A percentile compares a stretch with the other conserved stretches of the same genome.
phyloP scores from a whole-genome alignment of 1,140 invertebrate species.

The Asobara japonica region DNA sequence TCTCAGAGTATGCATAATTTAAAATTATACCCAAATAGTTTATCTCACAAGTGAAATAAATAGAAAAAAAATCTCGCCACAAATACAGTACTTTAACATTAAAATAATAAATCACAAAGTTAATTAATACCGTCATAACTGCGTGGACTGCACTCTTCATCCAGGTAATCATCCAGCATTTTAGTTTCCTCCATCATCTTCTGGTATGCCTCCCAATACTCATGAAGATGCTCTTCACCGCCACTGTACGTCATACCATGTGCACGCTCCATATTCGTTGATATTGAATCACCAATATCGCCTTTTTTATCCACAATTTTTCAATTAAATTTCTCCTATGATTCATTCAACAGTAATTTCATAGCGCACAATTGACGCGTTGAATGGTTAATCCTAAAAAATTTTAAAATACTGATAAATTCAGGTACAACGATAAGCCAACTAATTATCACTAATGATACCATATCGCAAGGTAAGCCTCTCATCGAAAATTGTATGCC shows the following conservation, averaged over 20 bases:
- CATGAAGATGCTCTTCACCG: conserved; percentile 61
- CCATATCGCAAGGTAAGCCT: neutral
- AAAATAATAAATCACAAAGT: conserved; percentile 13
- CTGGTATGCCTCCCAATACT: conserved; percentile 68
- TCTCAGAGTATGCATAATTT: too few species aligned
- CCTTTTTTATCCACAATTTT: neutral
- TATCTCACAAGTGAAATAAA: too few species aligned
- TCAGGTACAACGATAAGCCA: neutral
- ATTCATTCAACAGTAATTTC: neutral
- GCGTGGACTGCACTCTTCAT: conserved; percentile 64
- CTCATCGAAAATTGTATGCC: neutral
- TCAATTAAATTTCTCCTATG: neutral
- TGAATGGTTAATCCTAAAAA: conserved; percentile 8
- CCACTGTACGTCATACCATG: conserved; percentile 53
- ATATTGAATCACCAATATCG: neutral
- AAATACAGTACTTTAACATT: too few species aligned
- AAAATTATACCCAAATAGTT: too few species aligned
- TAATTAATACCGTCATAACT: conserved; percentile 60
- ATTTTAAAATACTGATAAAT: conserved; percentile 13
- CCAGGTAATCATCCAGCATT: conserved; percentile 64
- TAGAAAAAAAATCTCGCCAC: too few species aligned
- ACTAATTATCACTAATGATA: conserved; percentile 13
- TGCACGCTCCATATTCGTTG: conserved; percentile 55
- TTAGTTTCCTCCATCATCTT: conserved; percentile 67
- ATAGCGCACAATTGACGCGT: neutral